Evolutionary conservation across 2,888 invertebrate species (phyloP), one percentile per base, ranked within the genome.

Genomic region (Spodoptera picta): DNA sequence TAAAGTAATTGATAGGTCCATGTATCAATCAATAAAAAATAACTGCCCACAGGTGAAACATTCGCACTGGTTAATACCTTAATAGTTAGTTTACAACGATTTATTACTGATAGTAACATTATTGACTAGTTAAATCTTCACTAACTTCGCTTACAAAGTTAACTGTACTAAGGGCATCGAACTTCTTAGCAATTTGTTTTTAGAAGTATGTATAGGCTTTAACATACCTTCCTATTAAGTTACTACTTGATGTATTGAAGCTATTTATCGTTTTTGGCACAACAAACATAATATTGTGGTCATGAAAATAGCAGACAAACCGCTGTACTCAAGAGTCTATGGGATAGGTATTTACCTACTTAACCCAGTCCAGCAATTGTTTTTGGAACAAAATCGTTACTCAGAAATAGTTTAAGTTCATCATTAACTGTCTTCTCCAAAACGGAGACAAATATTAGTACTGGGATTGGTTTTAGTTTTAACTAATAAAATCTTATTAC

Each of bases 81-180:
- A 46, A 54, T 41, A 57, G 54, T 45, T 74, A 77, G 62, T 73
- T 19, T 72, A 49, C 51, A 23, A 63, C 54, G 51, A 53, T 59
- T 68, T 64, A 59, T 47, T 59, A 53, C 61, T 45, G 14, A 47
- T 31, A 12, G 43, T 61, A 41, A 45, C 10, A 55, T 59, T 41
- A 65, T 55, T 46, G 52, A 56, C 44, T 52, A 47, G 48, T 52
- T 23, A 51, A 61, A 58, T 55, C 41, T 44, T 54, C 12, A 41
- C 4, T 46, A 58, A 52, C 41, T 41, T 54, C 10, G 27, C 4
- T 46, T 41, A 19, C 10, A 27, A 63, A 48, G 12, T 12, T 64
- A 61, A 65, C 72, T 57, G 72, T 70, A 56, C 27, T 14, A 44
- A 60, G 60, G 60, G 42, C 52, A 61, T 51, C 36, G 58, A 70